A percentile compares a stretch with the other conserved stretches of the same genome.
Evolutionary conservation across 2,888 invertebrate species (phyloP).

Genomic region (Megastigmus dorsalis): DNA sequence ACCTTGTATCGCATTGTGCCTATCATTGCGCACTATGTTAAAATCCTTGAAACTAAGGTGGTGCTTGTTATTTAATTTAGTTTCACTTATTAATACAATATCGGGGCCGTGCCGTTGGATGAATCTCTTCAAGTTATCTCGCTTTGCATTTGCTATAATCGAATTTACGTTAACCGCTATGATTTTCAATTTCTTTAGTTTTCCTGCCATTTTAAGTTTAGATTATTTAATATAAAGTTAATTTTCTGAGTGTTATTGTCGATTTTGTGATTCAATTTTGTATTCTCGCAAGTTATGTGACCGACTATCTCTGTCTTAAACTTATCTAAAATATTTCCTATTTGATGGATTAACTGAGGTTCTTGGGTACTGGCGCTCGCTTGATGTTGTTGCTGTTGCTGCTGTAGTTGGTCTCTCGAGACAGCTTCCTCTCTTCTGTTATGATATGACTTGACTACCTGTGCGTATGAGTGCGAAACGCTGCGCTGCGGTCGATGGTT

Average conservation of each 20-base stretch:
- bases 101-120: slow-evolving; percentile 15
- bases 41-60: no score
- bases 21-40: no score
- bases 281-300: no score
- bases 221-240: background rate
- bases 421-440: no score
- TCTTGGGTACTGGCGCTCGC: background rate
- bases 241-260: background rate
- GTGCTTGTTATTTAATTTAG: background rate
- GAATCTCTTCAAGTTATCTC: background rate
- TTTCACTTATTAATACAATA: slow-evolving; percentile 32
- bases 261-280: background rate
- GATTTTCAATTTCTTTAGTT: background rate
- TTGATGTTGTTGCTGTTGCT: background rate
- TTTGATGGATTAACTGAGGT: background rate
- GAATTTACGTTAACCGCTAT: slow-evolving; percentile 28
- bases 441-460: no score
- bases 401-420: background rate
- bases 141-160: slow-evolving; percentile 1
- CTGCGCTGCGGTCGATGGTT: no score
- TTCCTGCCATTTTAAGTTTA: background rate
- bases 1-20: no score
- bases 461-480: no score
- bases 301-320: background rate
- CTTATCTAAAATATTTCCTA: background rate